phyloP scores from a whole-genome alignment of 1,140 invertebrate genomes.

The Belonocnema kinseyi region DNA sequence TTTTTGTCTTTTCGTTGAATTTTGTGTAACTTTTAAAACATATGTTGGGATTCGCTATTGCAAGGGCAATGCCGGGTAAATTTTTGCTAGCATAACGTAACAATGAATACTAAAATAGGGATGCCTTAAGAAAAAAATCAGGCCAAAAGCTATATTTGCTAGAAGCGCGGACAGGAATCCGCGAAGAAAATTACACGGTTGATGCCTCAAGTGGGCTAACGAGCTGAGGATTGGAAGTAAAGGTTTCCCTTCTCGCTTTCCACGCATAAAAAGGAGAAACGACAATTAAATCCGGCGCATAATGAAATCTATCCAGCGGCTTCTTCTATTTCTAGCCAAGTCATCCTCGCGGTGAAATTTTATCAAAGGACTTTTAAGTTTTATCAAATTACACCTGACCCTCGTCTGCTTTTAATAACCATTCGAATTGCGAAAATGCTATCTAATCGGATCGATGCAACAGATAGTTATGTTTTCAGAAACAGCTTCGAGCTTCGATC shows the following conservation, averaged over 20 bases:
- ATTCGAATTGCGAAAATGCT: slow-evolving; percentile 19
- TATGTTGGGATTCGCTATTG: no score
- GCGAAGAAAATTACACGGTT: neutral
- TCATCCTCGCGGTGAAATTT: neutral
- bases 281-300: neutral
- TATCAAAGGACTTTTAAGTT: slow-evolving; percentile 13
- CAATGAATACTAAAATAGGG: no score
- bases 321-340: neutral
- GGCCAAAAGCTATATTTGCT: no score
- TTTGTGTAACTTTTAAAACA: no score
- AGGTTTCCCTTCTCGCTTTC: slow-evolving; percentile 24
- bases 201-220: slow-evolving; percentile 8
- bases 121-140: no score
- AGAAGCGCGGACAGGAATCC: neutral
- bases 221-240: neutral
- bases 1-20: no score
- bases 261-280: slow-evolving; percentile 21
- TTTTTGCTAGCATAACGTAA: no score
- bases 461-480: slow-evolving; percentile 27
- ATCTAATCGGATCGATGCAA: slow-evolving; percentile 8
- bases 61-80: no score
- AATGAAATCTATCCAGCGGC: slow-evolving; percentile 5
- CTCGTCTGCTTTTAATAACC: slow-evolving; percentile 28
- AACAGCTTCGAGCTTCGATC: slow-evolving; percentile 8
- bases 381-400: slow-evolving; percentile 16